Evolutionary conservation across 2,797 vertebrate genomes (phyloP).

Genomic region (Gymnodraco acuticeps): DNA sequence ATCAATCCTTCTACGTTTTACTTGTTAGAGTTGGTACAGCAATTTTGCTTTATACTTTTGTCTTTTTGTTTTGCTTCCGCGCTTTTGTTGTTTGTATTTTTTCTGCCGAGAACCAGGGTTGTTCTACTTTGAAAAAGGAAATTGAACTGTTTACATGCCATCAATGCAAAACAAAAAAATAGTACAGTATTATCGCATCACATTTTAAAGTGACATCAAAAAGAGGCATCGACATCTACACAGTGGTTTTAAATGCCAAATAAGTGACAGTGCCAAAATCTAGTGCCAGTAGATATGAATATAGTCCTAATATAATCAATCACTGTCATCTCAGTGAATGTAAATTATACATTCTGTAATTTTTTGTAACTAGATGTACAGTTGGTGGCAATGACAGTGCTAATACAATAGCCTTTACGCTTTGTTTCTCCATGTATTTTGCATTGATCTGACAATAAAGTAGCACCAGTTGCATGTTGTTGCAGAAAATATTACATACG

Average conservation of each 20-base stretch:
- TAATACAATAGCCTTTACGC: conserved; percentile 76
- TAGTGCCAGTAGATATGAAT: conserved; percentile 84
- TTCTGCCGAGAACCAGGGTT: conserved; percentile 77
- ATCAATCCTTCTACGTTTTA: conserved; percentile 93
- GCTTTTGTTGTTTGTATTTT: conserved; percentile 81
- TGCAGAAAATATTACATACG: conserved; percentile 69
- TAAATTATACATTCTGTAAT: conserved; percentile 85
- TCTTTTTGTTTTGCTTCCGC: conserved; percentile 77
- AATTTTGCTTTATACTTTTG: conserved; percentile 58
- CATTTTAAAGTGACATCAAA: conserved; percentile 74
- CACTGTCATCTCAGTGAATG: conserved; percentile 87
- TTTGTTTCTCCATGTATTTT: conserved; percentile 79
- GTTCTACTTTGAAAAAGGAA: conserved; percentile 70
- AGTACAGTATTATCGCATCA: conserved; percentile 71
- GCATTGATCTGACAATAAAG: conserved; percentile 79
- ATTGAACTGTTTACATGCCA: conserved; percentile 77
- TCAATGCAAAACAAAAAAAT: conserved; percentile 70
- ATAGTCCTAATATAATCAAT: conserved; percentile 84
- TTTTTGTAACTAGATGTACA: conserved; percentile 88
- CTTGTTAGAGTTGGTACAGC: conserved; percentile 83
- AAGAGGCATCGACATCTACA: conserved; percentile 74
- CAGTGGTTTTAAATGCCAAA: conserved; percentile 83
- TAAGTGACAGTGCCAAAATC: conserved; percentile 85
- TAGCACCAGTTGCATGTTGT: conserved; percentile 84
- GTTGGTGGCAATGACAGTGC: conserved; percentile 83